Evolutionary conservation across 1,140 invertebrate species (phyloP).

Genomic region (Euschistus heros): DNA sequence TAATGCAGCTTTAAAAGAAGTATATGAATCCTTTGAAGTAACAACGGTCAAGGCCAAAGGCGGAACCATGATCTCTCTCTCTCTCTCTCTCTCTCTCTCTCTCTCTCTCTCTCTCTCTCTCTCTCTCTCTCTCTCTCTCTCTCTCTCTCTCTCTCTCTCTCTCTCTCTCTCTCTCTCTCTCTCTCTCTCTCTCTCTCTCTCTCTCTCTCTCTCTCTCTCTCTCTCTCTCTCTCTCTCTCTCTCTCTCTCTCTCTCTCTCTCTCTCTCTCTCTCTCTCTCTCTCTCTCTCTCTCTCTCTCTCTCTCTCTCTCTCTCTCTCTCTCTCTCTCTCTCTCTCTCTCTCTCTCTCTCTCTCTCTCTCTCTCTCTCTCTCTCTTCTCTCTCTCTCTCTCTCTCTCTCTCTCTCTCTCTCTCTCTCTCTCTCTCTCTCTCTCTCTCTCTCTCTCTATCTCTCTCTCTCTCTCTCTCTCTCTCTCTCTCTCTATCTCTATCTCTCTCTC

Average conservation of each 20-base stretch:
- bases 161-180: constrained; percentile 14
- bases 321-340: constrained; percentile 14
- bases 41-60: background rate
- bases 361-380: constrained; percentile 2
- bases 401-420: constrained; percentile 14
- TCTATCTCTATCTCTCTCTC: too few relatives aligned
- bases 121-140: constrained; percentile 17
- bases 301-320: constrained; percentile 14
- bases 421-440: constrained; percentile 9
- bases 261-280: constrained; percentile 9
- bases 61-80: constrained; percentile 1
- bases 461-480: background rate
- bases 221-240: constrained; percentile 8
- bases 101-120: constrained; percentile 24
- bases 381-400: constrained; percentile 14
- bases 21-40: too few relatives aligned
- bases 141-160: background rate
- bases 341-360: constrained; percentile 12
- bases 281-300: constrained; percentile 7
- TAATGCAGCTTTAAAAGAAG: too few relatives aligned
- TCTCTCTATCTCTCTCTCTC: background rate
- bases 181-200: constrained; percentile 14
- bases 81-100: constrained; percentile 19
- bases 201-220: constrained; percentile 14
- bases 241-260: constrained; percentile 25